Percentiles rank a stretch among this genome's conserved stretches.
phyloP scores from a whole-genome alignment of 2,113 vertebrate genomes.

The Oenanthe oenanthe region DNA sequence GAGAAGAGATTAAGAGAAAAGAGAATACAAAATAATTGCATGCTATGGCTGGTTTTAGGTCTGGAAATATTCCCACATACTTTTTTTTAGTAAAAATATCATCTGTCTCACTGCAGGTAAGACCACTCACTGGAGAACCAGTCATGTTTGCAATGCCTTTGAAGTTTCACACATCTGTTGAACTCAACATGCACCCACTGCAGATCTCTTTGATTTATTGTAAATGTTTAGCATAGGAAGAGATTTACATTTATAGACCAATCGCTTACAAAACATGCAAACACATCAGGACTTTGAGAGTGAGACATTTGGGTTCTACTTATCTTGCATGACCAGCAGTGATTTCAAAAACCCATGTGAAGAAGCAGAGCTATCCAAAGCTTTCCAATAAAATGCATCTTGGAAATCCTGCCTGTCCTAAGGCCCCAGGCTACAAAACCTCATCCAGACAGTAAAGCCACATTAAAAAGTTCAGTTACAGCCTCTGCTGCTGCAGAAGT shows the following conservation, averaged over 20 bases:
- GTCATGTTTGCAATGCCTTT: neutral
- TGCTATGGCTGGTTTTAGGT: neutral
- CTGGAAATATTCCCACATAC: neutral
- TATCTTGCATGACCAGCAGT: neutral
- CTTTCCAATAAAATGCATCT: neutral
- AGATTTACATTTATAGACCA: neutral
- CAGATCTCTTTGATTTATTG: neutral
- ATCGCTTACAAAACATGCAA: neutral
- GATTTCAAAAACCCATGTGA: neutral
- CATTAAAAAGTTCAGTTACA: neutral
- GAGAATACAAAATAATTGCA: neutral
- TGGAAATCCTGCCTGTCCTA: neutral
- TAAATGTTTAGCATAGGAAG: neutral
- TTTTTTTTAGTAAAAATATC: neutral
- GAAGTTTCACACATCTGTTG: neutral
- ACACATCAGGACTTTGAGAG: neutral
- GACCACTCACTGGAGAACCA: neutral
- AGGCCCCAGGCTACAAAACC: neutral
- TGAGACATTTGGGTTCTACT: neutral
- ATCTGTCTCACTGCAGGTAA: neutral
- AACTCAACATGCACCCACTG: neutral
- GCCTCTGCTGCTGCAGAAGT: neutral
- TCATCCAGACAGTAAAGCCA: neutral
- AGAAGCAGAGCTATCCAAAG: neutral
- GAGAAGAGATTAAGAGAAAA: neutral